Evolutionary conservation across 2,888 invertebrate species (phyloP), one percentile per base, ranked within the genome.

Genomic region (Xestia xanthographa): DNA sequence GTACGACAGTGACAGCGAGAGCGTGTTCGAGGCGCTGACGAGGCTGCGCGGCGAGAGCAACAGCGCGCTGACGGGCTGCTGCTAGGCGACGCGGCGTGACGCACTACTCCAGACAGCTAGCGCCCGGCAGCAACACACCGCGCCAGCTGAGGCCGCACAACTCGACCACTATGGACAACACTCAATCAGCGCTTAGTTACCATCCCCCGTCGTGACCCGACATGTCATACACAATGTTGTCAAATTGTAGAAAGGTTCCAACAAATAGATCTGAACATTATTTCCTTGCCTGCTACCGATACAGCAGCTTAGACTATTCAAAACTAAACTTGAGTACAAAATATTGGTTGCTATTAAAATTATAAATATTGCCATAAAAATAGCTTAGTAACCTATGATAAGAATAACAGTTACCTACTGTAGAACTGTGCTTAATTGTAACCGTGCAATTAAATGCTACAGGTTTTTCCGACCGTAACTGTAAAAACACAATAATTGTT

Each of bases 1-100:
- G 81, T 92, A 90, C 73, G 95, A 95, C 81, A 93, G 86, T 20
- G 95, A 95, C 70, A 87, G 80, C 66, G 94, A 94, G 79, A 91
- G 88, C 48, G 79, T 95, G 34, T 95, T 93, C 90, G 94, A 94
- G 79, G 22, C 74, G 14, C 26, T 78, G 34, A 11, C 63, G 12
- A 91, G 89, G 80, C 84, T 93, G 26, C 91, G 88, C 9, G 91
- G 88, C 8, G 92, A 92, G 63, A 90, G 78, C 77, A 84, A 84
- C 72, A 92, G 87, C 86, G 86, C 92, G 26, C 93, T 85, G 41
- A 48, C 77, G 43, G 73, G 83, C 0, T 83, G 71, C 1, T 85
- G 83, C 85, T 82, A 85, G 77, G 41, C 34, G 14, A 5, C 22
- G 29, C 65, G 56, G 5, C 38, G 38, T 1, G 12, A 14, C 2